Percentiles rank a stretch among this genome's conserved stretches.
phyloP scores from a whole-genome alignment of 1,140 invertebrate species.

The Harpegnathos saltator region DNA sequence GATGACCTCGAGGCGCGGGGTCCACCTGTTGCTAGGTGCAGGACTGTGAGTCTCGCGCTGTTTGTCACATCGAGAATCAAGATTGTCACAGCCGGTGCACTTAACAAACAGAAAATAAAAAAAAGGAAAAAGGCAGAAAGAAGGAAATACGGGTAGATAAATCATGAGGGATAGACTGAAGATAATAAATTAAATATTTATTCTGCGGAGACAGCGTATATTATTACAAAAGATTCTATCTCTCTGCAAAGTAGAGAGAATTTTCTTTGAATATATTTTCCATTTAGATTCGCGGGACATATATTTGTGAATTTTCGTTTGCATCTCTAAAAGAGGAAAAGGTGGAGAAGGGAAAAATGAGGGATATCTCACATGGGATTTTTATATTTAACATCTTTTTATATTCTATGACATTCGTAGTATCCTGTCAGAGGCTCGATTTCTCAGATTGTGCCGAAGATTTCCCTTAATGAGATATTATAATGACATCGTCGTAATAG shows the following conservation, averaged over 20 bases:
- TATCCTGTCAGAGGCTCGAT: background rate
- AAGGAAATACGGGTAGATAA: background rate
- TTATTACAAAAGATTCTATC: conserved; percentile 5
- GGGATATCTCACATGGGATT: background rate
- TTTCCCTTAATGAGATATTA: conserved; percentile 18
- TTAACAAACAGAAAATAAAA: no score
- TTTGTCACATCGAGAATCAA: background rate
- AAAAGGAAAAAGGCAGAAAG: no score
- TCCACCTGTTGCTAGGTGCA: conserved; percentile 72
- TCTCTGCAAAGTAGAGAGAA: background rate
- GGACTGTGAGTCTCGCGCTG: conserved; percentile 22
- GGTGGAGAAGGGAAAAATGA: background rate
- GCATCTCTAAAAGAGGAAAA: background rate
- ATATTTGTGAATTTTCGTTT: background rate
- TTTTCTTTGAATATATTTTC: conserved; percentile 17
- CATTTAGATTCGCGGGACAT: background rate
- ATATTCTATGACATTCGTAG: background rate
- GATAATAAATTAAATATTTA: background rate
- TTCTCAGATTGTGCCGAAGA: background rate
- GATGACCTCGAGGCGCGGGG: conserved; percentile 45
- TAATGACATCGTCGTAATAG: conserved; percentile 25
- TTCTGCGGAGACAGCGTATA: no score
- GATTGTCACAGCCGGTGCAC: conserved; percentile 3
- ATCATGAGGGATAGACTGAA: background rate
- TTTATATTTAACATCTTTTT: background rate